Evolutionary conservation across 2,113 vertebrate genomes (phyloP).

Genomic region (Meriones unguiculatus): DNA sequence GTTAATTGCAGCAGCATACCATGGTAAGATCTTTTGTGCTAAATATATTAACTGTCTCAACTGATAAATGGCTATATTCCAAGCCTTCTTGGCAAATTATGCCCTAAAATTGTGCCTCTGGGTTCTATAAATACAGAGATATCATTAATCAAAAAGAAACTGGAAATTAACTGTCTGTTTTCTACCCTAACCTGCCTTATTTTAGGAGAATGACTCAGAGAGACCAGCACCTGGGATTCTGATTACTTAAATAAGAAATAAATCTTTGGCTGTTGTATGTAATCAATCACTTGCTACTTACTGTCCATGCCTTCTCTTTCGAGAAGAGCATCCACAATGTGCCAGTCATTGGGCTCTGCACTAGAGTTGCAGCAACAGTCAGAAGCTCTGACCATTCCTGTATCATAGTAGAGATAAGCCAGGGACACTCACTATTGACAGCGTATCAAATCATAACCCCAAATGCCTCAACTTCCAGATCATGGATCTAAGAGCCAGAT

Average conservation of each 20-base stretch:
- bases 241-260: slow-evolving; percentile 59
- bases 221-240: not conserved
- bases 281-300: slow-evolving; percentile 17
- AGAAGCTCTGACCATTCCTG: not conserved
- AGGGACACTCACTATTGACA: not conserved
- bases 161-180: slow-evolving; percentile 65
- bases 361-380: not conserved
- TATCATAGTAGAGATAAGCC: not conserved
- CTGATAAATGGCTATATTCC: slow-evolving; percentile 54
- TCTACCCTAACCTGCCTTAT: slow-evolving; percentile 42
- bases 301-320: not conserved
- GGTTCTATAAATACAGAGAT: slow-evolving; percentile 52
- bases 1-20: slow-evolving; percentile 27
- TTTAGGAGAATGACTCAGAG: slow-evolving; percentile 58
- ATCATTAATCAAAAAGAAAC: slow-evolving; percentile 67
- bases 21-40: not conserved
- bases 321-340: not conserved
- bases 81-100: slow-evolving; percentile 59
- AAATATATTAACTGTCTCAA: slow-evolving; percentile 29
- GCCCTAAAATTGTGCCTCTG: not conserved
- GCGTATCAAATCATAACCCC: not conserved
- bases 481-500: not conserved
- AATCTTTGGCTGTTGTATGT: slow-evolving; percentile 41
- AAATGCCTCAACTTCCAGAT: not conserved
- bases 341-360: not conserved